These are phyloP conservation scores for Chymomyza procnemis DNA, from an alignment of 2,888 invertebrate genomes.

Conservation along the genomic window DNA sequence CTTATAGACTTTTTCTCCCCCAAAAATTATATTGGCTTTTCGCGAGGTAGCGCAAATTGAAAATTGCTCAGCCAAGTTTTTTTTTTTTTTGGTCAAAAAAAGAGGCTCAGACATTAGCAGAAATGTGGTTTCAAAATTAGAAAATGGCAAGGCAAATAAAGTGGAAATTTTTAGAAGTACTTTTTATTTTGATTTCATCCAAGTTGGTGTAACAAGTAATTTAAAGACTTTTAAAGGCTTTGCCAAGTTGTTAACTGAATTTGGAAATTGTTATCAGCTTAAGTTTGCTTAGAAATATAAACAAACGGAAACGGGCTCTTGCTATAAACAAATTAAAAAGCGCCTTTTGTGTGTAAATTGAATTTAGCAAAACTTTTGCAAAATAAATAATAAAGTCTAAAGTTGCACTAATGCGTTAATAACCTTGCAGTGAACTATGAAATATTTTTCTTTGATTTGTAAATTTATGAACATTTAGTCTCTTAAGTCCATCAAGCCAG, in stretches of 20 bases:
- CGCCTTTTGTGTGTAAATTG: too few relatives aligned
- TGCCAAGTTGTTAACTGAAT: neutral
- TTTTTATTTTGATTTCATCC: neutral
- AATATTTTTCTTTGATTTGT: too few relatives aligned
- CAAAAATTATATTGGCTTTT: constrained; percentile 31
- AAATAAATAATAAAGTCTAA: too few relatives aligned
- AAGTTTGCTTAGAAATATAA: neutral
- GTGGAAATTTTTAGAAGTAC: neutral
- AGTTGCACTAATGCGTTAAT: too few relatives aligned
- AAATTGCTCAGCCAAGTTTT: neutral
- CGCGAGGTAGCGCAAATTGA: constrained; percentile 9
- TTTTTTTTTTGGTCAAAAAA: too few relatives aligned
- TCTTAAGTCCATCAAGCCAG: too few relatives aligned
- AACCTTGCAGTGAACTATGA: too few relatives aligned
- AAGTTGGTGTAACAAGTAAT: neutral
- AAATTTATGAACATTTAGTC: too few relatives aligned
- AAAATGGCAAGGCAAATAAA: constrained; percentile 9
- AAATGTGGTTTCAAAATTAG: constrained; percentile 24
- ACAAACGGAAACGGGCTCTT: neutral
- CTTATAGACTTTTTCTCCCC: constrained; percentile 17
- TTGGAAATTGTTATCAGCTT: neutral
- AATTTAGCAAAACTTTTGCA: too few relatives aligned
- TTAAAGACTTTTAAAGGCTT: neutral
- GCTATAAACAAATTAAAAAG: too few relatives aligned
- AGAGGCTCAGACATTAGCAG: constrained; percentile 2